Conservation (phyloP, 2,797 vertebrate genomes). For the Hoplostethus atlanticus region DNA sequence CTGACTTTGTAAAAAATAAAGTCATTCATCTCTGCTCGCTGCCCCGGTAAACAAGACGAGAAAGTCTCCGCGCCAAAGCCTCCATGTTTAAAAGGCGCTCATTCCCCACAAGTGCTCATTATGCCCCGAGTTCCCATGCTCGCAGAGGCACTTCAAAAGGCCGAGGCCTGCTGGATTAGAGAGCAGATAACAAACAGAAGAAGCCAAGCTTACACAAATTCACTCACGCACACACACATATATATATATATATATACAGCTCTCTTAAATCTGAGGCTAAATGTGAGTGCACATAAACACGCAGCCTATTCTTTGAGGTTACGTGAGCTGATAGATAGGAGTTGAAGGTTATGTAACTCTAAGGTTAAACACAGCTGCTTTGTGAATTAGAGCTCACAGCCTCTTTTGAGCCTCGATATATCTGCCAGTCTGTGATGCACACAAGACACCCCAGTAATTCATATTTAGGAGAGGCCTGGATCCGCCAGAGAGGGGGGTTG, state of each 20-base stretch:
- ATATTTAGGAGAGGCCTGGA: neutral
- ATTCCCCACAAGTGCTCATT: constrained; percentile 54
- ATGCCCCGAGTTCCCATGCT: constrained; percentile 63
- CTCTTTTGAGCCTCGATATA: neutral
- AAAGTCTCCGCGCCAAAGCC: constrained; percentile 20
- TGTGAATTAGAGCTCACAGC: constrained; percentile 31
- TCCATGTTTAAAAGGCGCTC: constrained; percentile 46
- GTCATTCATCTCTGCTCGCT: constrained; percentile 10
- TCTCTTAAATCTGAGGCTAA: constrained; percentile 18
- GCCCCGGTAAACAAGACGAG: constrained; percentile 30
- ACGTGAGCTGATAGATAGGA: constrained; percentile 33
- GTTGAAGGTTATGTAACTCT: constrained; percentile 50
- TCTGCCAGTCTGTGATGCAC: constrained; percentile 7
- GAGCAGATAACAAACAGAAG: constrained; percentile 32
- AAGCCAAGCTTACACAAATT: neutral
- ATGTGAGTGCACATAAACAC: neutral
- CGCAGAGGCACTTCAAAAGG: constrained; percentile 66
- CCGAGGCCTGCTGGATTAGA: constrained; percentile 59
- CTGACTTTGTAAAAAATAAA: neutral
- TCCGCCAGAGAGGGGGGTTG: neutral
- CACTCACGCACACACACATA: constrained; percentile 24
- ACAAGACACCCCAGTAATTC: neutral
- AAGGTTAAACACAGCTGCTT: constrained; percentile 40
- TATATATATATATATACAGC: neutral
- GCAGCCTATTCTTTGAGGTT: constrained; percentile 48